Base-by-base conservation (phyloP, 2,888 invertebrate species). In the Nemurella pictetii region DNA sequence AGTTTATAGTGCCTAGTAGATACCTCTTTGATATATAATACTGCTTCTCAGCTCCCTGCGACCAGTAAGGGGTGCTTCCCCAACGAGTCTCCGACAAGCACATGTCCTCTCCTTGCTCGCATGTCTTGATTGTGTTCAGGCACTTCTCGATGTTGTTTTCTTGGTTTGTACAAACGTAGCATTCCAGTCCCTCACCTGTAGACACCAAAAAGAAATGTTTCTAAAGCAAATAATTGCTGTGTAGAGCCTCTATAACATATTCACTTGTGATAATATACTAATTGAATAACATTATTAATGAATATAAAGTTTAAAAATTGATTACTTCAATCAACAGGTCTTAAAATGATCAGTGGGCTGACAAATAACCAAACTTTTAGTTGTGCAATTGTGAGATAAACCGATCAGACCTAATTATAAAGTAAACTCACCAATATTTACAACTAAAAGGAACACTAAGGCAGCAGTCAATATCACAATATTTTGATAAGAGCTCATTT, bases 41-140 rank as follows among this genome's bases (percentile, higher is more conserved):
- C 88, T 98, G 98, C 89, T 99, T 97, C 85, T 96, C 94, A 0
- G 97, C 97, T 29, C 97, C 96, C 89, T 96, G 96, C 0, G 96
- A 96, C 96, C 98, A 99, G 89, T 98, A 98, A 0, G 97, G 97
- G n/a, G 96, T 96, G 87, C 96, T 96, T 88, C 98, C 97, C 98
- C 98, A 99, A 90, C 94, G 94, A 32, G 98, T 96, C 90, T 96
- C 96, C 0, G 98, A 95, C 87, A 96, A 92, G 90, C 98, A 98
- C 85, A 95, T 94, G 90, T 97, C 96, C 89, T 98, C 95, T 72
- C 94, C 95, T 87, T 95, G 94, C 87, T 96, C 95, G 90, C 99
- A 99, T 12, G 96, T 97, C 90, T 95, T 95, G 9, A 98, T 96
- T 0, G 98, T 97, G 89, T 96, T 96, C 2, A 96, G 92, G 90